Evolutionary conservation across 2,113 vertebrate genomes (phyloP).

Genomic region (Albula glossodonta): DNA sequence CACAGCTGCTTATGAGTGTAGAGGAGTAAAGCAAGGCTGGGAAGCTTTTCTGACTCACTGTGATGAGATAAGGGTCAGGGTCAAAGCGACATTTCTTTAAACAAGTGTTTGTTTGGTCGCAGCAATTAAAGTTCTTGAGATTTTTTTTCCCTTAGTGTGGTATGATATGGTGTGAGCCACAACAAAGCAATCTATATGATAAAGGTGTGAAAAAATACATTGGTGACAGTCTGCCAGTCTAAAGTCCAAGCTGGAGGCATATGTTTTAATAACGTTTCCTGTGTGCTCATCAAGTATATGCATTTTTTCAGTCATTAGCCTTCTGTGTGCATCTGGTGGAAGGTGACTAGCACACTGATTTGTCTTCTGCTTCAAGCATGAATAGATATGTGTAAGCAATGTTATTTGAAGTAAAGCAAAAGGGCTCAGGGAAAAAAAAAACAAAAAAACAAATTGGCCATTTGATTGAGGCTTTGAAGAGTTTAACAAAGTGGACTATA

Average conservation of each 20-base stretch:
- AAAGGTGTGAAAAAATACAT: neutral
- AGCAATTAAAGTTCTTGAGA: constrained; percentile 45
- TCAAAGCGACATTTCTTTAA: constrained; percentile 30
- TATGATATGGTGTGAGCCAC: neutral
- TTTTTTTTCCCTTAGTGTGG: neutral
- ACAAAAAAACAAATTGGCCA: too few species aligned
- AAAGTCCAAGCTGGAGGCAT: neutral
- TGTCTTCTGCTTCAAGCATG: neutral
- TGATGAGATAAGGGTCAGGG: constrained; percentile 44
- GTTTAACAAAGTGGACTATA: too few species aligned
- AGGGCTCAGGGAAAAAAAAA: too few species aligned
- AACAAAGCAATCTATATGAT: neutral
- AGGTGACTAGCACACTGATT: neutral
- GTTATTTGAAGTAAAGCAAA: too few species aligned
- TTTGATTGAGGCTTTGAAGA: too few species aligned
- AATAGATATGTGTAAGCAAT: neutral
- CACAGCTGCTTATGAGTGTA: constrained; percentile 62
- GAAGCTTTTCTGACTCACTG: constrained; percentile 54
- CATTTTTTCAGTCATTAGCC: neutral
- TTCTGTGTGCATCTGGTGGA: neutral
- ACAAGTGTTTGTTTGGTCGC: constrained; percentile 43
- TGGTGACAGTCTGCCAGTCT: neutral
- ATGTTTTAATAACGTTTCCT: neutral
- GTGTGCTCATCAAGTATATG: neutral
- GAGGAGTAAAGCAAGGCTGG: constrained; percentile 50